Conservation (phyloP, 2,797 vertebrate species). For the Thripadectes ignobilis region DNA sequence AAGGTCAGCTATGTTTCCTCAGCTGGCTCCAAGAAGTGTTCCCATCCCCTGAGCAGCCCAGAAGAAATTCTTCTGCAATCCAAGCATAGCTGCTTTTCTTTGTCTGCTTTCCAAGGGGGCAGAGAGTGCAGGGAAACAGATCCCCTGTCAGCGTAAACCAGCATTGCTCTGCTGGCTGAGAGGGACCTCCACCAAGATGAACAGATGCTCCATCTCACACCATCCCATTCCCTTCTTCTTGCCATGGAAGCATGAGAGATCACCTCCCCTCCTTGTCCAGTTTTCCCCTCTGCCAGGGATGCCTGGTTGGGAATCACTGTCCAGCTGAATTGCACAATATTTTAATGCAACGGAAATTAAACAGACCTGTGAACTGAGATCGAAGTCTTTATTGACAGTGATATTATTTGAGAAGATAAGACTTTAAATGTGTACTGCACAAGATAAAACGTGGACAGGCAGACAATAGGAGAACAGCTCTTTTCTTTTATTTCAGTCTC, state of each 20-base stretch:
- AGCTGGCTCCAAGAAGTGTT: not conserved
- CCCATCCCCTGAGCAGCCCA: not conserved
- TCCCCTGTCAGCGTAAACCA: not conserved
- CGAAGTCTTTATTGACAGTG: constrained; percentile 37
- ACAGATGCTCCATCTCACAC: not conserved
- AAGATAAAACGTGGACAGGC: constrained; percentile 4
- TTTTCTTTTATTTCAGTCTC: not conserved
- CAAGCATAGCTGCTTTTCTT: not conserved
- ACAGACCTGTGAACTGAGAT: not conserved
- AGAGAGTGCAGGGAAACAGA: not conserved
- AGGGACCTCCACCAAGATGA: not conserved
- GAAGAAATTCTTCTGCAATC: not conserved
- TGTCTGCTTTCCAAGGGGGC: not conserved
- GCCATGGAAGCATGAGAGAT: not conserved
- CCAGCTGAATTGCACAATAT: not conserved
- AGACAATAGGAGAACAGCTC: not conserved
- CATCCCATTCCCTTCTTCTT: not conserved
- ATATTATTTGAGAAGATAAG: constrained; percentile 32
- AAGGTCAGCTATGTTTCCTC: constrained; percentile 3
- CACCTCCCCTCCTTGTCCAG: not conserved
- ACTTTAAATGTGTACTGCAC: not conserved
- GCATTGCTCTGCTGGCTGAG: not conserved
- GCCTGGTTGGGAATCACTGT: not conserved
- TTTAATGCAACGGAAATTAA: constrained; percentile 29
- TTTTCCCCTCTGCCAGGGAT: not conserved